Percentiles rank a stretch among this genome's conserved stretches.
Conservation (phyloP, 2,888 invertebrate species). For the Patella caerulea region DNA sequence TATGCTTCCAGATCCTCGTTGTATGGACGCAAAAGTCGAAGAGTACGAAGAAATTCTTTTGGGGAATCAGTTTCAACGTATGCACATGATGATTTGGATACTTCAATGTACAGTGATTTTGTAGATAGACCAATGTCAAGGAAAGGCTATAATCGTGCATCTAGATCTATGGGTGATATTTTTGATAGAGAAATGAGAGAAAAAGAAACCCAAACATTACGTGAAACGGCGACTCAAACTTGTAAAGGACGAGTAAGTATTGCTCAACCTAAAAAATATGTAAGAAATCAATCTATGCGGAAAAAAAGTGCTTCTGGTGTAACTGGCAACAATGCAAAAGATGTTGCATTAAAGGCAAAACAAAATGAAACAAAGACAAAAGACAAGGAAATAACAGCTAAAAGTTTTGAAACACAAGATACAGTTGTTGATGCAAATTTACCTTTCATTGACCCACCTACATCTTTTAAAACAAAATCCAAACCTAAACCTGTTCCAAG, state of each 20-base stretch:
- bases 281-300: background rate
- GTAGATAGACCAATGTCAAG: slow-evolving; percentile 48
- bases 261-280: slow-evolving; percentile 39
- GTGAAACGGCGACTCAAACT: slow-evolving; percentile 60
- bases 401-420: slow-evolving; percentile 36
- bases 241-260: slow-evolving; percentile 44
- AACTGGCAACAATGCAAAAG: slow-evolving; percentile 16
- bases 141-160: slow-evolving; percentile 42
- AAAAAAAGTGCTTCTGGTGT: slow-evolving; percentile 6
- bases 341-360: slow-evolving; percentile 16
- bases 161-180: slow-evolving; percentile 57
- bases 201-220: slow-evolving; percentile 52
- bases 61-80: slow-evolving; percentile 48
- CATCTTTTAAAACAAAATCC: slow-evolving; percentile 31
- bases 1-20: slow-evolving; percentile 61
- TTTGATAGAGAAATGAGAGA: slow-evolving; percentile 38
- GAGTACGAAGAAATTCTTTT: slow-evolving; percentile 44
- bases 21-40: slow-evolving; percentile 52
- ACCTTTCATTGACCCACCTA: slow-evolving; percentile 15
- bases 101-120: slow-evolving; percentile 48
- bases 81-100: slow-evolving; percentile 58
- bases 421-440: slow-evolving; percentile 18
- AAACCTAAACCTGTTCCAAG: slow-evolving; percentile 55
- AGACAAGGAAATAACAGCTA: slow-evolving; percentile 33
- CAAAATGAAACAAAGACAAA: slow-evolving; percentile 22